Evolutionary conservation across 1,140 invertebrate species (phyloP).

Genomic region (Drosophila lini): DNA sequence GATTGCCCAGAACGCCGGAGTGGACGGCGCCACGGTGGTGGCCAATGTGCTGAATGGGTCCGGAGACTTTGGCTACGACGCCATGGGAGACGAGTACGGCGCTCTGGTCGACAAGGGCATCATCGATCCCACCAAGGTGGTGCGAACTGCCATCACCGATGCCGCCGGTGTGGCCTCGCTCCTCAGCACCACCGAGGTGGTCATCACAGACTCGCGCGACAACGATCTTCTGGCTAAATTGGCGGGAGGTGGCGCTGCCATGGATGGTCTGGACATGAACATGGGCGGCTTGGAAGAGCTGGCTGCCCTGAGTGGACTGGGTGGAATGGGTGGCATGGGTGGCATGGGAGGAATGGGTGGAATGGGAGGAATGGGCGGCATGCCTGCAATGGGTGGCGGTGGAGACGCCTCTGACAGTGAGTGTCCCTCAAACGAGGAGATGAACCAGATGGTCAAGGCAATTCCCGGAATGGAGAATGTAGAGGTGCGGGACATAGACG

Average conservation of each 20-base stretch:
- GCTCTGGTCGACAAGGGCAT: conserved; percentile 98
- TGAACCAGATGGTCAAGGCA: conserved; percentile 60
- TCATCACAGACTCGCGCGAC: conserved; percentile 96
- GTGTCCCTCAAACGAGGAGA: conserved; percentile 29
- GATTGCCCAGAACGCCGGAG: conserved; percentile 98
- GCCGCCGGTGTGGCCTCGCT: conserved; percentile 99
- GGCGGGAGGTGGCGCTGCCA: conserved; percentile 68
- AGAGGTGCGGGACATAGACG: conserved; percentile 62
- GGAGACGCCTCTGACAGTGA: not conserved
- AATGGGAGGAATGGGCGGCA: conserved; percentile 30
- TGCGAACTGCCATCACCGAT: conserved; percentile 97
- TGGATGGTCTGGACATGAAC: conserved; percentile 54
- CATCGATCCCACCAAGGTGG: conserved; percentile 99
- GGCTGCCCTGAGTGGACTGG: conserved; percentile 43
- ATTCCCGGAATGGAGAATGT: conserved; percentile 72
- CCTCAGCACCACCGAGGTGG: conserved; percentile 97
- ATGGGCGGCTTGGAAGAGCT: conserved; percentile 55
- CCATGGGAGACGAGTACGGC: conserved; percentile 95
- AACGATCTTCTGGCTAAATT: conserved; percentile 87
- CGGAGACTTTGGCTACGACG: conserved; percentile 96
- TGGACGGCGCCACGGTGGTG: conserved; percentile 96
- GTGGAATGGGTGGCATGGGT: conserved; percentile 46
- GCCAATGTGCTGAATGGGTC: conserved; percentile 92
- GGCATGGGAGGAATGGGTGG: conserved; percentile 50
- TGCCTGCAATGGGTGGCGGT: not conserved